Conservation (phyloP, 2,113 vertebrate genomes). For the Gnathonemus longibarbis region DNA sequence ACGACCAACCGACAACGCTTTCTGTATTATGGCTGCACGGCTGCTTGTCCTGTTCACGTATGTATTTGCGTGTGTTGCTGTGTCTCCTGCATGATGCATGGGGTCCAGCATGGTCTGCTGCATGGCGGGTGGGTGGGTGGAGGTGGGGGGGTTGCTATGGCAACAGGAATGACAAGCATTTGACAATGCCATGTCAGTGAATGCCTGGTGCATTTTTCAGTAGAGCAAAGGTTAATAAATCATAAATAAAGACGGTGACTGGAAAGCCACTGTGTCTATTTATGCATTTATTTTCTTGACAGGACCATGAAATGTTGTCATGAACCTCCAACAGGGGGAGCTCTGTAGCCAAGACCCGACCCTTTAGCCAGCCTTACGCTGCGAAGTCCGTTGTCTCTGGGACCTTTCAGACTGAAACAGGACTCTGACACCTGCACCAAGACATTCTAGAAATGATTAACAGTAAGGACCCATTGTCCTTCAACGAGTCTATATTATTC, state of each 20-base stretch:
- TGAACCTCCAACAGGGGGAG: slow-evolving; percentile 60
- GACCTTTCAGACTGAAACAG: not conserved
- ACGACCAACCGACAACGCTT: slow-evolving; percentile 49
- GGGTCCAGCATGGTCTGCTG: slow-evolving; percentile 43
- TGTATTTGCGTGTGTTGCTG: slow-evolving; percentile 31
- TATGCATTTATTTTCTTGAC: slow-evolving; percentile 43
- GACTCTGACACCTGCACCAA: not conserved
- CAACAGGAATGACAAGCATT: slow-evolving; percentile 8
- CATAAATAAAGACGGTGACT: slow-evolving; percentile 27
- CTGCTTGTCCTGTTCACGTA: slow-evolving; percentile 58
- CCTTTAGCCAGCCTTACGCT: slow-evolving; percentile 16
- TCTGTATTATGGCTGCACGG: slow-evolving; percentile 58
- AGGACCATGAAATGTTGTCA: slow-evolving; percentile 42
- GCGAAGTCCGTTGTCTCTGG: not conserved
- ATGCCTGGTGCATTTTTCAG: slow-evolving; percentile 32
- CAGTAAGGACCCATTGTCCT: not conserved
- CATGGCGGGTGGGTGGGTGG: slow-evolving; percentile 34
- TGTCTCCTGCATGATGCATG: slow-evolving; percentile 66
- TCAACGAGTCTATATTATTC: not conserved
- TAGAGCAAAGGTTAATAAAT: slow-evolving; percentile 45
- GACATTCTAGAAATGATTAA: not conserved
- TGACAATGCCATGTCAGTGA: slow-evolving; percentile 34
- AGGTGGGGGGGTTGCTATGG: not conserved
- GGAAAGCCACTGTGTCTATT: slow-evolving; percentile 37
- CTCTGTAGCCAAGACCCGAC: slow-evolving; percentile 36